Percentiles rank a stretch among this genome's conserved stretches.
Evolutionary conservation across 1,140 invertebrate species (phyloP).

Genomic region (Camponotus vicinus): DNA sequence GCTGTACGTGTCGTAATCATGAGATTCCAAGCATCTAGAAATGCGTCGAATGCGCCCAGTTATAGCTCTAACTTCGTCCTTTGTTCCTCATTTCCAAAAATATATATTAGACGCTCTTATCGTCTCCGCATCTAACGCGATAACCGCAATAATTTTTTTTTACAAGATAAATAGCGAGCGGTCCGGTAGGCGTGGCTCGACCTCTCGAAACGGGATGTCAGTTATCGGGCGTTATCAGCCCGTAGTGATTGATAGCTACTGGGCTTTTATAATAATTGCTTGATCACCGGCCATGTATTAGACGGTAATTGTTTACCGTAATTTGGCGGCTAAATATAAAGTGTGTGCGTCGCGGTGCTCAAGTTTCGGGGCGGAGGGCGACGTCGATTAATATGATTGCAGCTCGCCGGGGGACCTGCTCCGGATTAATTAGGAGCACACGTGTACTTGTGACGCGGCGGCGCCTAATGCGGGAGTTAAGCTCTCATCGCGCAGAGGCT

Average conservation of each 20-base stretch:
- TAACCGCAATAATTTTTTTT: conserved; percentile 62
- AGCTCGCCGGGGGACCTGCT: conserved; percentile 20
- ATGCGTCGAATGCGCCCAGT: conserved; percentile 10
- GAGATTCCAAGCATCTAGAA: conserved; percentile 21
- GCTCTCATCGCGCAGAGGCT: conserved; percentile 2
- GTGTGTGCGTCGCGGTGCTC: conserved; percentile 32
- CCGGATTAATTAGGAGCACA: conserved; percentile 47
- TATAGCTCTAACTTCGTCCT: neutral
- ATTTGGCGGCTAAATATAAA: conserved; percentile 71
- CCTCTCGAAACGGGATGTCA: conserved; percentile 64
- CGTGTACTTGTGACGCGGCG: conserved; percentile 7
- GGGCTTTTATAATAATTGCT: conserved; percentile 84
- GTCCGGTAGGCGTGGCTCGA: conserved; percentile 65
- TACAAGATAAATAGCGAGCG: conserved; percentile 47
- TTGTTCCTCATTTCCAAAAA: conserved; percentile 32
- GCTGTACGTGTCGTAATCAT: conserved; percentile 5
- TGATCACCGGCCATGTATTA: conserved; percentile 77
- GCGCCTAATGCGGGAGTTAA: conserved; percentile 39
- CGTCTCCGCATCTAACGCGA: neutral
- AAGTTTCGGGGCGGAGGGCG: conserved; percentile 52
- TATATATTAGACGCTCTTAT: conserved; percentile 52
- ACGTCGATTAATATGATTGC: conserved; percentile 71
- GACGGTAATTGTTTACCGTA: conserved; percentile 78
- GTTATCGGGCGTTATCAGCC: conserved; percentile 70
- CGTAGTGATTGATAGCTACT: conserved; percentile 81